These are phyloP conservation scores for Bujurquina vittata DNA, from an alignment of 2,113 vertebrate genomes.

Conservation along the genomic window DNA sequence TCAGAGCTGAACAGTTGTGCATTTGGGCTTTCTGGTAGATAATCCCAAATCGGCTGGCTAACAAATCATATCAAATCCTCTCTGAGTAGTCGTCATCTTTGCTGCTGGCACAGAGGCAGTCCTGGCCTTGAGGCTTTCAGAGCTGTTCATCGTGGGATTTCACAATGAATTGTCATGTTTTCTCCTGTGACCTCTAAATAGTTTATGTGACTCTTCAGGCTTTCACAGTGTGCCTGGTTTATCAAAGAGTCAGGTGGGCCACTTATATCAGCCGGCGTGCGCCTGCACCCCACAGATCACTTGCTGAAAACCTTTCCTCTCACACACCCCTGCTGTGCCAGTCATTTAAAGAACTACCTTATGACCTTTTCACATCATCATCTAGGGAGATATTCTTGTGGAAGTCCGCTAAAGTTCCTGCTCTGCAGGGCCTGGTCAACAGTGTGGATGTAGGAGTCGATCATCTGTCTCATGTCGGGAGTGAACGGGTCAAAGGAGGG, in stretches of 20 bases:
- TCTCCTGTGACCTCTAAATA: constrained; percentile 16
- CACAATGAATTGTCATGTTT: constrained; percentile 27
- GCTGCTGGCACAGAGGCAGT: constrained; percentile 25
- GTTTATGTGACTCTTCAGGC: constrained; percentile 4
- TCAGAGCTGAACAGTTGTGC: constrained; percentile 26
- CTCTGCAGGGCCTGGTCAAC: constrained; percentile 87
- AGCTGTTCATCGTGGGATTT: not conserved
- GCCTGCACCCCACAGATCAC: constrained; percentile 9
- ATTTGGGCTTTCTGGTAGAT: constrained; percentile 24
- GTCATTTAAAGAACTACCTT: constrained; percentile 5
- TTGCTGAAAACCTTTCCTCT: not conserved
- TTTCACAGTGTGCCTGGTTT: constrained; percentile 23
- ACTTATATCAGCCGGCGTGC: constrained; percentile 17
- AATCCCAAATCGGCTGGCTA: constrained; percentile 29
- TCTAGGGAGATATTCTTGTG: constrained; percentile 90
- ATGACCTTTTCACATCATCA: constrained; percentile 75
- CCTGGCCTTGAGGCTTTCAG: constrained; percentile 8
- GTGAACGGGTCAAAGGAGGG: constrained; percentile 92
- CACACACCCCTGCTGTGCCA: not conserved
- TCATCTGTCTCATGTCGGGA: constrained; percentile 84
- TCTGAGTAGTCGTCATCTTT: constrained; percentile 25
- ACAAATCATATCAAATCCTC: constrained; percentile 49
- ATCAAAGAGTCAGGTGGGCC: constrained; percentile 33
- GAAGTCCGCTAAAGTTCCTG: constrained; percentile 88
- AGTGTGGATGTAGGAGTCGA: constrained; percentile 84